Evolutionary conservation across 2,888 invertebrate genomes (phyloP).

Genomic region (Eugnorisma glareosa): DNA sequence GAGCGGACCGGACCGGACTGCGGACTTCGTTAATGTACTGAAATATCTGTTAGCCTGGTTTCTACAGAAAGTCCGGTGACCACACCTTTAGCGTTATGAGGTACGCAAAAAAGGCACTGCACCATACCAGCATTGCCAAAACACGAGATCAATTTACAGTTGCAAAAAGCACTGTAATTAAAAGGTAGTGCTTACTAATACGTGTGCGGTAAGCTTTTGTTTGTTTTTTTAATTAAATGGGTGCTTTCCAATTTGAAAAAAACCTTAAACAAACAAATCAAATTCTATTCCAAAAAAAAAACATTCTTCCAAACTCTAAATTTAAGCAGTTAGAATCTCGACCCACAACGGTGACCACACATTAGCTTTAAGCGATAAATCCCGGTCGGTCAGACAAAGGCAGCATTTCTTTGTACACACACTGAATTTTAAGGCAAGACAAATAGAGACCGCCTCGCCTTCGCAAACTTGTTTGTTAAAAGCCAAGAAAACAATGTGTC

Average conservation of each 20-base stretch:
- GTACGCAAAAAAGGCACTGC: background rate
- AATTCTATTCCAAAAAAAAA: background rate
- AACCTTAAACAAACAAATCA: background rate
- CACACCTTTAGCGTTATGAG: background rate
- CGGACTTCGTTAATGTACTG: background rate
- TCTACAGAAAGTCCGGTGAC: background rate
- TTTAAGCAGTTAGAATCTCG: slow-evolving; percentile 14
- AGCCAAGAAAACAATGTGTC: slow-evolving; percentile 53
- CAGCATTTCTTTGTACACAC: slow-evolving; percentile 62
- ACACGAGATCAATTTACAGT: background rate
- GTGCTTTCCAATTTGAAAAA: background rate
- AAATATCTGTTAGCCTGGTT: background rate
- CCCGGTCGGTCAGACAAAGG: slow-evolving; percentile 53
- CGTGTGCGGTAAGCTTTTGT: background rate
- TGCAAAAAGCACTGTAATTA: background rate
- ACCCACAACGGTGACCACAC: slow-evolving; percentile 54
- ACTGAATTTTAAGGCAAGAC: slow-evolving; percentile 68
- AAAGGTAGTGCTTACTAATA: background rate
- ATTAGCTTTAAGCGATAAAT: slow-evolving; percentile 66
- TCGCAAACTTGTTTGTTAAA: slow-evolving; percentile 54
- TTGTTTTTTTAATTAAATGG: too few relatives aligned
- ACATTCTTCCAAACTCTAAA: background rate
- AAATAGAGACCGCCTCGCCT: slow-evolving; percentile 59
- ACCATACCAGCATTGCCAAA: background rate
- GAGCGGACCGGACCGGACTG: background rate